phyloP scores from a whole-genome alignment of 1,140 invertebrate genomes.

The Drosophila gunungcola region DNA sequence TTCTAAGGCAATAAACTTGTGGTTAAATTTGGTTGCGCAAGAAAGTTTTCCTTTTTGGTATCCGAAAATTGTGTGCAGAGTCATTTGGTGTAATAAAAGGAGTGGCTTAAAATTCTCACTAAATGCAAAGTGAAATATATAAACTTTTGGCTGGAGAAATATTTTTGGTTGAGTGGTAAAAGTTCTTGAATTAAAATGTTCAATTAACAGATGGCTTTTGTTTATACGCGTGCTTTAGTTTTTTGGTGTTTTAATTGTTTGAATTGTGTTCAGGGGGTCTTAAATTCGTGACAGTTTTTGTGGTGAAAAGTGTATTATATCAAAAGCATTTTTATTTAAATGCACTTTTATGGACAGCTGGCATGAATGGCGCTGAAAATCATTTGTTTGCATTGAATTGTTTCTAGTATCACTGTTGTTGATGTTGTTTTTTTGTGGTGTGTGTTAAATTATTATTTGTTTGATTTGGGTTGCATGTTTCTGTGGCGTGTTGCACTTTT shows the following conservation, averaged over 20 bases:
- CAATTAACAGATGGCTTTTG: constrained; percentile 9
- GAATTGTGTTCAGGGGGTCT: constrained; percentile 22
- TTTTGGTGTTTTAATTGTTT: constrained; percentile 17
- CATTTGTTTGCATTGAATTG: constrained; percentile 39
- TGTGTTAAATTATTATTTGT: constrained; percentile 67
- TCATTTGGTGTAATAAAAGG: constrained; percentile 1
- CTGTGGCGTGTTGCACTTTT: constrained; percentile 55
- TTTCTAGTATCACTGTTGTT: constrained; percentile 42
- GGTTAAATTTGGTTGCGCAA: constrained; percentile 10
- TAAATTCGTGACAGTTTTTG: constrained; percentile 50
- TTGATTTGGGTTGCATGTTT: constrained; percentile 45
- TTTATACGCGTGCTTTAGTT: constrained; percentile 15
- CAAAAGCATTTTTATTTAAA: constrained; percentile 37
- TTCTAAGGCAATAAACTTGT: constrained; percentile 6
- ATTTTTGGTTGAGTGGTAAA: constrained; percentile 14
- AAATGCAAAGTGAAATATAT: constrained; percentile 14
- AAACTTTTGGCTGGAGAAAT: constrained; percentile 9
- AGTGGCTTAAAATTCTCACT: constrained; percentile 16
- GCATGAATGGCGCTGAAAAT: constrained; percentile 13
- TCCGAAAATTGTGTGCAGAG: background rate
- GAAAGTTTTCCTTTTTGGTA: constrained; percentile 1
- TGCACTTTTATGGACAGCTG: constrained; percentile 28
- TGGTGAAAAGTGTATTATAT: constrained; percentile 42
- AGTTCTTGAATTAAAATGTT: constrained; percentile 31
- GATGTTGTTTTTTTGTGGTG: constrained; percentile 33